These are phyloP conservation scores for Vannuccia rotundouncinata DNA, from an alignment of 2,888 invertebrate genomes.

Conservation along the genomic window DNA sequence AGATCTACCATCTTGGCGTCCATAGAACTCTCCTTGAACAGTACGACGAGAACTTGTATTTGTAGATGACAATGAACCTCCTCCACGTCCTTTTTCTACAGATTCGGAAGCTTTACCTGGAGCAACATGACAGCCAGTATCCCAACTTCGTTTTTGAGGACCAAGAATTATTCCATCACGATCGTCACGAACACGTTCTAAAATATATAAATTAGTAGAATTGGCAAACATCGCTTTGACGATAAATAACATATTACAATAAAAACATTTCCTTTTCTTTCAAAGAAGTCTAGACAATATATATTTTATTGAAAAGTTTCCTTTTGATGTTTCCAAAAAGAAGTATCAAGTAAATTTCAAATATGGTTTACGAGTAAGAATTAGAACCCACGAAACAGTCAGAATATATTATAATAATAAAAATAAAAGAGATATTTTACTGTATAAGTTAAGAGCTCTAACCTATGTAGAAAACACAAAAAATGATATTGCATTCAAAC, in stretches of 20 bases:
- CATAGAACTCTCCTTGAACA: not conserved
- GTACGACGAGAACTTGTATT: not conserved
- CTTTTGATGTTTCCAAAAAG: too few species aligned
- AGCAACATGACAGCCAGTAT: constrained; percentile 75
- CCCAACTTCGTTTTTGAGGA: constrained; percentile 77
- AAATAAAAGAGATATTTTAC: too few species aligned
- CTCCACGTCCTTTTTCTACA: not conserved
- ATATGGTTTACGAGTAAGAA: too few species aligned
- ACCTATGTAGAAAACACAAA: not conserved
- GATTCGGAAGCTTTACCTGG: constrained; percentile 32
- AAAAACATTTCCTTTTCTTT: too few species aligned
- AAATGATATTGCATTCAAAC: not conserved
- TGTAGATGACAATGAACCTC: not conserved
- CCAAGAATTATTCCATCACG: constrained; percentile 76
- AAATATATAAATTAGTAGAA: not conserved
- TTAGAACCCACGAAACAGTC: too few species aligned
- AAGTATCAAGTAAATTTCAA: too few species aligned
- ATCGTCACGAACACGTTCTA: constrained; percentile 60
- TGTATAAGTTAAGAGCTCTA: too few species aligned
- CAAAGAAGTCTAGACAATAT: too few species aligned
- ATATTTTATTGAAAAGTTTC: too few species aligned
- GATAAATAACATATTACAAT: not conserved
- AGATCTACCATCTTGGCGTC: not conserved
- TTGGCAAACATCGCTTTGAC: not conserved
- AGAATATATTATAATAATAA: not conserved